Conservation (phyloP, 2,113 vertebrate species). For the Phalacrocorax aristotelis region DNA sequence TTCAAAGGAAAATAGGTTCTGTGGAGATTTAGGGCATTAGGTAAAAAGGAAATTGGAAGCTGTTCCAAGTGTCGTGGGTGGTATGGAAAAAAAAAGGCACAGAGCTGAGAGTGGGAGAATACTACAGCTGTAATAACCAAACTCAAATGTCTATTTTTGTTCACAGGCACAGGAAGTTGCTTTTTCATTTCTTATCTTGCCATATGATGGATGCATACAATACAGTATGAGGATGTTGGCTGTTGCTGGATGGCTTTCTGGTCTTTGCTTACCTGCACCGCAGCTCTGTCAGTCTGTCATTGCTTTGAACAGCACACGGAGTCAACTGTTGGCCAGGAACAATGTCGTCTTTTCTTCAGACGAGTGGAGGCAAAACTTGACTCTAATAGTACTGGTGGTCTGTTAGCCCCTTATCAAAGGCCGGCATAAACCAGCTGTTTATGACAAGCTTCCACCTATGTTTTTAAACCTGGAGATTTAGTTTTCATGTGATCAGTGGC, state of each 20-base stretch:
- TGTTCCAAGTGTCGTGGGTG: conserved; percentile 4
- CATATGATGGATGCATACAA: background rate
- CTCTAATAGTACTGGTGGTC: background rate
- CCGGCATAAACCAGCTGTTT: conserved; percentile 31
- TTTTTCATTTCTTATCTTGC: background rate
- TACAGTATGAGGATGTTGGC: background rate
- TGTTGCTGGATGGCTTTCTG: background rate
- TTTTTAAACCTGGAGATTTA: conserved; percentile 2
- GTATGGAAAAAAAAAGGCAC: conserved; percentile 1
- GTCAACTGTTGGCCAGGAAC: background rate
- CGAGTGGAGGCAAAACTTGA: background rate
- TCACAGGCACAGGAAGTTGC: background rate
- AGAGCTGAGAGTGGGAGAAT: background rate
- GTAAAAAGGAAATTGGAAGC: conserved; percentile 31
- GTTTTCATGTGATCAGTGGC: background rate
- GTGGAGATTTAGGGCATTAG: conserved; percentile 28
- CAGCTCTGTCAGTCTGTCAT: background rate
- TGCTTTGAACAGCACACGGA: background rate
- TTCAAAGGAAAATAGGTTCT: conserved; percentile 4
- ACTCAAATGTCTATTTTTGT: background rate
- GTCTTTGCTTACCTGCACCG: background rate
- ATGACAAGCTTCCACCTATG: background rate
- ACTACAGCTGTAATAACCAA: background rate
- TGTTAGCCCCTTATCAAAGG: background rate
- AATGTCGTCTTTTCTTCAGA: background rate